A percentile compares a stretch with the other conserved stretches of the same genome.
Conservation (phyloP, 64 coral and sea anemone genomes). For the Porites lutea region DNA sequence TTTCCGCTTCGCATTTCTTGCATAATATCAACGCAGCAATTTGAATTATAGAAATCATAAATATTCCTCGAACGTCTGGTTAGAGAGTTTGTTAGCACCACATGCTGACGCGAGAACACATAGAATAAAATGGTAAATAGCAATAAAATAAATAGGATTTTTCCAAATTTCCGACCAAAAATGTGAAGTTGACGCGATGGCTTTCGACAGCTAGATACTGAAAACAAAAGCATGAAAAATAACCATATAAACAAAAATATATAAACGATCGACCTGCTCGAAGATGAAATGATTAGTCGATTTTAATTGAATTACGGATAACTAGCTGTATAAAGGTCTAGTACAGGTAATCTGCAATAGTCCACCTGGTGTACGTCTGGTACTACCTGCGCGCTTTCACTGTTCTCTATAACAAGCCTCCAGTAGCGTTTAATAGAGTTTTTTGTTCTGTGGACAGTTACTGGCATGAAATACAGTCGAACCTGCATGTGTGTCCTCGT, state of each 20-base stretch:
- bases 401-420: not conserved
- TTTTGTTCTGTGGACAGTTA: too few relatives aligned
- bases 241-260: too few relatives aligned
- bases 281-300: not conserved
- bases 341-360: not conserved
- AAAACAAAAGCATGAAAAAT: not conserved
- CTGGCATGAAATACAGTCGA: too few relatives aligned
- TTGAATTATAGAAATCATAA: not conserved
- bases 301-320: not conserved
- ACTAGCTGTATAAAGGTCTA: not conserved
- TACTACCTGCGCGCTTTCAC: not conserved
- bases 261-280: too few relatives aligned
- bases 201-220: not conserved
- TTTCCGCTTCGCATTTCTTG: slow-evolving; percentile 16
- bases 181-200: not conserved
- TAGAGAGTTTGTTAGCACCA: not conserved
- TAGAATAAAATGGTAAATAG: not conserved
- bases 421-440: not conserved
- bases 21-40: not conserved
- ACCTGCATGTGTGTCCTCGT: too few relatives aligned
- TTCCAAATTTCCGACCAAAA: not conserved
- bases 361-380: not conserved
- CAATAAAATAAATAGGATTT: not conserved
- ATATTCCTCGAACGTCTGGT: not conserved
- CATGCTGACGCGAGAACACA: not conserved